Conservation (phyloP, 2,113 vertebrate genomes). For the Psilopsiagon aurifrons region DNA sequence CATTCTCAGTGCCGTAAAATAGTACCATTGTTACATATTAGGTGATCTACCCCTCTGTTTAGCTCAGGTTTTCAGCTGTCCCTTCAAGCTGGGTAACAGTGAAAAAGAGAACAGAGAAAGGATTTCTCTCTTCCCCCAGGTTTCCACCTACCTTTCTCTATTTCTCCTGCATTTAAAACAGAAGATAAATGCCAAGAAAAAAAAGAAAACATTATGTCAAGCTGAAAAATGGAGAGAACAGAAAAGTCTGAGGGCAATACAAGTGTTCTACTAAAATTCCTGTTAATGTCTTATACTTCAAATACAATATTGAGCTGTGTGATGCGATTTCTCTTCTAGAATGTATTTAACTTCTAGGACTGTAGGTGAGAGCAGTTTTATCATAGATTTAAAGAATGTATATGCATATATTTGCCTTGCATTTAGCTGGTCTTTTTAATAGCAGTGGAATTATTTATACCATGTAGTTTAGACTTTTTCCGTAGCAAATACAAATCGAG, state of each 20-base stretch:
- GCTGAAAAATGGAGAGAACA: not conserved
- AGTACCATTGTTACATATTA: not conserved
- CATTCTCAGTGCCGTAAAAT: not conserved
- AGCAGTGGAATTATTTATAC: not conserved
- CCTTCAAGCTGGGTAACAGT: not conserved
- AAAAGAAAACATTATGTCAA: not conserved
- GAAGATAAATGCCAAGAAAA: not conserved
- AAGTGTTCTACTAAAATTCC: not conserved
- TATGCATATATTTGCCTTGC: not conserved
- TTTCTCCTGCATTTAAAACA: not conserved
- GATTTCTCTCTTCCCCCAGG: not conserved
- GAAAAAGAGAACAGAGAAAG: not conserved
- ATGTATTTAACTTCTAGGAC: not conserved
- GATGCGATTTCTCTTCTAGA: not conserved
- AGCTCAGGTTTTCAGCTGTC: not conserved
- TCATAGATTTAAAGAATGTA: not conserved
- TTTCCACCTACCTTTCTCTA: not conserved
- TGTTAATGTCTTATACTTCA: not conserved
- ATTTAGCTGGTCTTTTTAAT: not conserved
- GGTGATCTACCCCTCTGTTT: not conserved
- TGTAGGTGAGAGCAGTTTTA: not conserved
- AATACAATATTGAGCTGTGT: not conserved
- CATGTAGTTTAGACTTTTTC: not conserved
- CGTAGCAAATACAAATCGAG: not conserved
- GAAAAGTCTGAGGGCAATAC: not conserved